Conservation (phyloP, 1,140 invertebrate species). For the Apis dorsata region DNA sequence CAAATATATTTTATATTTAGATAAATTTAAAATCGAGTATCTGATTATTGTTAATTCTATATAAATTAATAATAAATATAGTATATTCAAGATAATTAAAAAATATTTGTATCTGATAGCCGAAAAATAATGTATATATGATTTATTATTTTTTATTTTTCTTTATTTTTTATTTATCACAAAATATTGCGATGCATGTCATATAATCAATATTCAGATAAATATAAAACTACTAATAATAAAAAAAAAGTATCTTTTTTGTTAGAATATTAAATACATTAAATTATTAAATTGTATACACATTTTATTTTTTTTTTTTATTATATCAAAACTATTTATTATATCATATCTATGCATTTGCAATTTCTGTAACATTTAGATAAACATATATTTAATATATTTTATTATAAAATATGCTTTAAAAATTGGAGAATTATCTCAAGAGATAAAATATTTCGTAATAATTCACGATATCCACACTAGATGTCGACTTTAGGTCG, state of each 20-base stretch:
- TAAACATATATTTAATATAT: not conserved
- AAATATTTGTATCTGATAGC: constrained; percentile 7
- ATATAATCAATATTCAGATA: not conserved
- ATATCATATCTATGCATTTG: not conserved
- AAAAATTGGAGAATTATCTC: not conserved
- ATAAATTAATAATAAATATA: not conserved
- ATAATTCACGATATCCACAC: not conserved
- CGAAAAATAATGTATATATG: not conserved
- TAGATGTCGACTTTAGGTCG: not conserved
- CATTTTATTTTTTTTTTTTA: not conserved
- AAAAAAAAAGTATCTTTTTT: too few relatives aligned
- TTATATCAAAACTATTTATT: not conserved
- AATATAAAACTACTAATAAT: too few relatives aligned
- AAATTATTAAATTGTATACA: not conserved
- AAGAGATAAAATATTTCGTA: fast-evolving
- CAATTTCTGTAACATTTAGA: not conserved
- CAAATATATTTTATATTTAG: not conserved
- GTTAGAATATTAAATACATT: too few relatives aligned
- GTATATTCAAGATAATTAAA: constrained; percentile 26
- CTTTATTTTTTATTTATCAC: too few relatives aligned
- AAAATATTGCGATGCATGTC: not conserved
- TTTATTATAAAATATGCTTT: not conserved
- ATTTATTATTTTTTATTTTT: not conserved
- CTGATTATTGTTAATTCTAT: constrained; percentile 10
- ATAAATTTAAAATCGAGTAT: constrained; percentile 26